Evolutionary conservation across 2,888 invertebrate genomes (phyloP), one percentile per base, ranked within the genome.

Genomic region (Drosophila parthenogenetica): DNA sequence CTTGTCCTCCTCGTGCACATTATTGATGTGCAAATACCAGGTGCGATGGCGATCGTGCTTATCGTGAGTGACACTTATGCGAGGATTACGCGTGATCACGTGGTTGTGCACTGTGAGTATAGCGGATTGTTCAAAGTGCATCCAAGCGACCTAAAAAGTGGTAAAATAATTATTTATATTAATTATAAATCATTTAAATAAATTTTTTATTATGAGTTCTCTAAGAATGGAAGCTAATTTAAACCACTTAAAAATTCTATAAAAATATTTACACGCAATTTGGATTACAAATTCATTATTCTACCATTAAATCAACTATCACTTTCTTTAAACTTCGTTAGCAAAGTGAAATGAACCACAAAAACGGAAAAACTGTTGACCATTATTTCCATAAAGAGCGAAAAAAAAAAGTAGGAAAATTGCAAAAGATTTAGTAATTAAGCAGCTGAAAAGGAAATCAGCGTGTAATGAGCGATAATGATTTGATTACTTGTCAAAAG

Each of bases 111-210:
- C 97, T 39, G 98, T 97, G 90, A 98, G 93, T 89, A 98, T 98
- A 37, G 98, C 97, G 42, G 97, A 97, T 93, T 97, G 97, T 92
- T 98, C 98, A 92, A 97, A 97, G 92, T 98, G 96, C 96, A 98
- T 98, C 98, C 98, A 98, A 73, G 98, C 98, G 71, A 98, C 97
- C 98, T 98, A 93, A 35, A 93, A 93, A 10, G 7, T 22, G 2
- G 5, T 1, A 32, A n/a, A 13, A 13, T 3, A 35, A 35, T 35
- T 13, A 35, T 2, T 35, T 25, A 5, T 3, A 3, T 13, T 35
- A 11, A 35, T 35, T 35, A 5, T 7, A 7, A 19, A 25, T 25
- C 1, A 25, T 25, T 5, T 25, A 25, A 25, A 25, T 13, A 35
- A 13, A 10, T 10, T 11, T 11, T 32, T 29, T 29, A 29, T 29